Conservation (phyloP, 2,888 invertebrate species). For the Drosophila affinis region DNA sequence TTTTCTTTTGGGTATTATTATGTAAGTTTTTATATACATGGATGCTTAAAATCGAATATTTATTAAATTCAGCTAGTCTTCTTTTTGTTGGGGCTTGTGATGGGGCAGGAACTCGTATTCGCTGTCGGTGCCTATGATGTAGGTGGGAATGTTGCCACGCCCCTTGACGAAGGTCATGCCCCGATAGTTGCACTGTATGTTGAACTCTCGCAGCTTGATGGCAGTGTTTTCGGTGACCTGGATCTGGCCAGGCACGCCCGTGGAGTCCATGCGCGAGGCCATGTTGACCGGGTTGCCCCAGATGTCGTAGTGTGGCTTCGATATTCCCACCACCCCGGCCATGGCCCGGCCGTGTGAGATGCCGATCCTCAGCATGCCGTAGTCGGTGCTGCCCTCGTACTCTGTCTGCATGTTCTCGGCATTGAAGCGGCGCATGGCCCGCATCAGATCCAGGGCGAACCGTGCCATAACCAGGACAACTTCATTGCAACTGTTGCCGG, state of each 20-base stretch:
- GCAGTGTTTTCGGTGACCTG: conserved; percentile 92
- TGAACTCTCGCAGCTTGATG: conserved; percentile 87
- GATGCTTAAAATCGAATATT: conserved; percentile 22
- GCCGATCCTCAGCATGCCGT: conserved; percentile 85
- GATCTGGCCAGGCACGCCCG: conserved; percentile 91
- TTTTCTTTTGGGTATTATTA: neutral
- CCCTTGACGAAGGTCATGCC: conserved; percentile 91
- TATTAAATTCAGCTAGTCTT: conserved; percentile 37
- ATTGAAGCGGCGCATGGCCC: conserved; percentile 86
- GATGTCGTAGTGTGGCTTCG: conserved; percentile 97
- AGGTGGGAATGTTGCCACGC: conserved; percentile 87
- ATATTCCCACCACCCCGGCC: conserved; percentile 96
- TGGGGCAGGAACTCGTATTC: conserved; percentile 84
- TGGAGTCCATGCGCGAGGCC: conserved; percentile 98
- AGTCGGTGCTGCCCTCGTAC: conserved; percentile 75
- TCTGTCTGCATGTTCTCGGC: conserved; percentile 86
- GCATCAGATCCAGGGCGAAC: conserved; percentile 90
- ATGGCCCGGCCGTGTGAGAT: conserved; percentile 95
- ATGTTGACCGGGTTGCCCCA: conserved; percentile 99
- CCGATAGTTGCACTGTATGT: conserved; percentile 88
- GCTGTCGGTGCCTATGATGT: conserved; percentile 88
- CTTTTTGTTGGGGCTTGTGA: conserved; percentile 30
- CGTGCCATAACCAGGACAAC: conserved; percentile 87
- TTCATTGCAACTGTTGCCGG: conserved; percentile 70
- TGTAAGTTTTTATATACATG: conserved; percentile 16